Base-by-base conservation (phyloP, 1,140 invertebrate genomes). In the Linepithema humile region DNA sequence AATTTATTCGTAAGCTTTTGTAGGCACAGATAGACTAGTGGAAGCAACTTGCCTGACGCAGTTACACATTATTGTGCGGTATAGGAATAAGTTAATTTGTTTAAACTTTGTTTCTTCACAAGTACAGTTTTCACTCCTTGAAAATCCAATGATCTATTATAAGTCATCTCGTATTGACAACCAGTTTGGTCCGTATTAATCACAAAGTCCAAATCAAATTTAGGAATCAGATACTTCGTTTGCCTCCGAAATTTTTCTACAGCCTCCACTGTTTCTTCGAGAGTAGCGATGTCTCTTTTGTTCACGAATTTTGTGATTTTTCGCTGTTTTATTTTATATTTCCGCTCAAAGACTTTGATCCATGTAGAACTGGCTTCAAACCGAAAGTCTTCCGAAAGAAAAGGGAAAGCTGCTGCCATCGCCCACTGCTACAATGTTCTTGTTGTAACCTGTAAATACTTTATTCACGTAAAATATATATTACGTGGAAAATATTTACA, bases 131-230 rank as follows among this genome's bases (percentile, higher is more conserved):
- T 83, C 23, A 64, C 45, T 48, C 77, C 78, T 67, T 70, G 70
- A 26, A 48, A 35, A 20, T 69, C 67, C 9, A 85, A 45, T 45
- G 78, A 83, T 15, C 83, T 35, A 12, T 82, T 10, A 4, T 72
- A 40, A 75, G 74, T 72, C 9, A 23, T 53, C 3, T 59, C 7
- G 43, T 87, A 85, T 57, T 87, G 53, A 45, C 53, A 73, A 35
- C 78, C 83, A 1, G 83, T 87, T 60, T 87, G 78, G 69, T 87
- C 85, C 1, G 74, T 80, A 48, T 84, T 84, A 23, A 85, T 83
- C 12, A 87, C 67, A 60, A 67, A 23, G 20, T 55, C 65, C 23
- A 50, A 83, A 60, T 83, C 6, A 40, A 45, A 88, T 6, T 84
- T 35, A 40, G 35, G 17, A 65, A 86, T 80, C 17, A 78, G 0